Conservation (phyloP, 2,113 vertebrate genomes). For the Gambusia holbrooki region DNA sequence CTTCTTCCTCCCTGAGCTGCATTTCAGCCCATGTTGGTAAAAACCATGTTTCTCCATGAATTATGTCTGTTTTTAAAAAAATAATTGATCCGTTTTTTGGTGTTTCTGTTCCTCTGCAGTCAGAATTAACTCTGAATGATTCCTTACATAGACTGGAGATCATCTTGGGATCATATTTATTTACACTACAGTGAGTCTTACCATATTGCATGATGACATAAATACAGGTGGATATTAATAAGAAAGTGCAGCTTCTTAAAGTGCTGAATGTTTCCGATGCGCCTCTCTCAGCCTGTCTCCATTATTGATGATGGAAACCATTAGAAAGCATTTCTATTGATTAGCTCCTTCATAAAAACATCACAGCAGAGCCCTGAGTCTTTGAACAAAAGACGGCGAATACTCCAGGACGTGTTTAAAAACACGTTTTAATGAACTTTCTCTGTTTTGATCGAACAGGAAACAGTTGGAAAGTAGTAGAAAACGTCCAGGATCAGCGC, state of each 20-base stretch:
- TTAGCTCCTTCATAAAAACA: constrained; percentile 31
- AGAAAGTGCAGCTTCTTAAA: constrained; percentile 17
- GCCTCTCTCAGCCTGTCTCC: constrained; percentile 31
- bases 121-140: not conserved
- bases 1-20: not conserved
- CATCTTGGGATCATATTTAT: not conserved
- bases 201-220: constrained; percentile 18
- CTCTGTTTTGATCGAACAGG: not conserved
- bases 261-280: constrained; percentile 26
- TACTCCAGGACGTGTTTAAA: not conserved
- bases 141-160: not conserved
- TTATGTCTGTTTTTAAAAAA: not conserved
- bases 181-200: not conserved
- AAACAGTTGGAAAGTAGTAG: not conserved
- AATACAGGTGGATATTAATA: constrained; percentile 31
- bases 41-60: not conserved
- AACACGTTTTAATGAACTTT: not conserved
- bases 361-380: constrained; percentile 21
- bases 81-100: not conserved
- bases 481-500: too few species aligned
- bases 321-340: constrained; percentile 69
- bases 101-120: not conserved
- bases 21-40: not conserved
- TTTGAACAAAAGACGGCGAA: constrained; percentile 10
- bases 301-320: constrained; percentile 74